phyloP scores from a whole-genome alignment of 2,113 vertebrate species.

The Spea bombifrons region DNA sequence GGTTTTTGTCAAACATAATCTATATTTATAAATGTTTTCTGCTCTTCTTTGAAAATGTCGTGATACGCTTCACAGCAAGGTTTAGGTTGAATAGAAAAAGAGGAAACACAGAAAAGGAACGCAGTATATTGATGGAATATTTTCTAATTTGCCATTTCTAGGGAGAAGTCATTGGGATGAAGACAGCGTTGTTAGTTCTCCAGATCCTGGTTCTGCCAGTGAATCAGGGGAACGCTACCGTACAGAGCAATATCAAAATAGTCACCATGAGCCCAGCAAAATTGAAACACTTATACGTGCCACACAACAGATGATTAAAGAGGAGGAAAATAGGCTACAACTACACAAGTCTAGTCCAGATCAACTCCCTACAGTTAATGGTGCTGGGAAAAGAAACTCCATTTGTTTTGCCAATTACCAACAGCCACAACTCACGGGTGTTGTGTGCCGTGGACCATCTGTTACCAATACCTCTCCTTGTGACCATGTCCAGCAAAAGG shows the following conservation, averaged over 20 bases:
- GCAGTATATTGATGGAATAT: neutral
- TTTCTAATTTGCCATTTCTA: slow-evolving; percentile 56
- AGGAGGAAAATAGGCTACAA: slow-evolving; percentile 86
- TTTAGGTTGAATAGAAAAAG: neutral
- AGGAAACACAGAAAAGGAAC: too few relatives aligned
- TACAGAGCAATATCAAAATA: slow-evolving; percentile 77
- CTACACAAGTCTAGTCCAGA: slow-evolving; percentile 71
- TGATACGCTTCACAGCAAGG: too few relatives aligned
- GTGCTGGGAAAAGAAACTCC: slow-evolving; percentile 76
- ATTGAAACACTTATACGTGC: slow-evolving; percentile 91
- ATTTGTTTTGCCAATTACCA: slow-evolving; percentile 79
- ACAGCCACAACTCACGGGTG: slow-evolving; percentile 70
- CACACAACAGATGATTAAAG: slow-evolving; percentile 98
- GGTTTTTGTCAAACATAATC: too few relatives aligned
- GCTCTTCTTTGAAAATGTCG: too few relatives aligned
- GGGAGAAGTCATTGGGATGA: slow-evolving; percentile 91
- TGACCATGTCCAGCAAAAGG: slow-evolving; percentile 73
- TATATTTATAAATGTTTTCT: too few relatives aligned
- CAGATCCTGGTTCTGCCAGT: slow-evolving; percentile 87
- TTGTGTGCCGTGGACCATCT: slow-evolving; percentile 68
- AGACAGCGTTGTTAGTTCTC: slow-evolving; percentile 89
- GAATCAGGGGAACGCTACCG: slow-evolving; percentile 88
- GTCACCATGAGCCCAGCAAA: slow-evolving; percentile 88
- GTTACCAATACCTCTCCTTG: slow-evolving; percentile 72
- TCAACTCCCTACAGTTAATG: slow-evolving; percentile 75